Evolutionary conservation across 35 echinoderm and acorn worm genomes (phyloP).

Genomic region (Patiria miniata): DNA sequence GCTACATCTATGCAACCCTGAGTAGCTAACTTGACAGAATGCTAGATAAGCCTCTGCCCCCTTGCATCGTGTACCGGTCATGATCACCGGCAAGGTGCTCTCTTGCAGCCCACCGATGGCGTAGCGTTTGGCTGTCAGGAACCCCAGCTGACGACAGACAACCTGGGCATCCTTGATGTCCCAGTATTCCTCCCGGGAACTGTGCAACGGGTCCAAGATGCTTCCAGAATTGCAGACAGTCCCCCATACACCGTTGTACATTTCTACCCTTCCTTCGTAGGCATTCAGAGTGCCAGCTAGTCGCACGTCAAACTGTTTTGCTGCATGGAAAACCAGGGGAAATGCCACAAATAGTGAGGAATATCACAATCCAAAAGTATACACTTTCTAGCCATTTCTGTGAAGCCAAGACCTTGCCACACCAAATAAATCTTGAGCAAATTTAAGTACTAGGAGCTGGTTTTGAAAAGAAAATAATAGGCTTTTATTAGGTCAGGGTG

Average conservation of each 20-base stretch:
- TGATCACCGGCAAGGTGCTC: neutral
- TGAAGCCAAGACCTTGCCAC: too few species aligned
- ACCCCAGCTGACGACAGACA: neutral
- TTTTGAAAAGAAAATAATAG: too few species aligned
- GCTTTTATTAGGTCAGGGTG: too few species aligned
- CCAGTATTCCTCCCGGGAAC: neutral
- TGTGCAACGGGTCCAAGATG: neutral
- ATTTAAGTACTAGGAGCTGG: too few species aligned
- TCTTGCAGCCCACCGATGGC: neutral
- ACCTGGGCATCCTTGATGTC: slow-evolving; percentile 9
- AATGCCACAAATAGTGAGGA: neutral
- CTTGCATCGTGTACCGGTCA: neutral
- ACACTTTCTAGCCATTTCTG: too few species aligned
- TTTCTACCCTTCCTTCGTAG: neutral
- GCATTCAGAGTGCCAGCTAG: neutral
- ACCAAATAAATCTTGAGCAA: too few species aligned
- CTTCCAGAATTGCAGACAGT: neutral
- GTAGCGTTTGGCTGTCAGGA: neutral
- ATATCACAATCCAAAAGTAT: too few species aligned
- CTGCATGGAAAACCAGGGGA: neutral
- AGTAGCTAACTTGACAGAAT: neutral
- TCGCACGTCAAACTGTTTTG: slow-evolving; percentile 21
- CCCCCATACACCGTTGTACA: neutral
- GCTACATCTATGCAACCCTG: neutral
- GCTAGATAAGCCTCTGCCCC: neutral